A percentile compares a stretch with the other conserved stretches of the same genome.
Conservation (phyloP, 2,113 vertebrate genomes). For the Burhinus bistriatus region DNA sequence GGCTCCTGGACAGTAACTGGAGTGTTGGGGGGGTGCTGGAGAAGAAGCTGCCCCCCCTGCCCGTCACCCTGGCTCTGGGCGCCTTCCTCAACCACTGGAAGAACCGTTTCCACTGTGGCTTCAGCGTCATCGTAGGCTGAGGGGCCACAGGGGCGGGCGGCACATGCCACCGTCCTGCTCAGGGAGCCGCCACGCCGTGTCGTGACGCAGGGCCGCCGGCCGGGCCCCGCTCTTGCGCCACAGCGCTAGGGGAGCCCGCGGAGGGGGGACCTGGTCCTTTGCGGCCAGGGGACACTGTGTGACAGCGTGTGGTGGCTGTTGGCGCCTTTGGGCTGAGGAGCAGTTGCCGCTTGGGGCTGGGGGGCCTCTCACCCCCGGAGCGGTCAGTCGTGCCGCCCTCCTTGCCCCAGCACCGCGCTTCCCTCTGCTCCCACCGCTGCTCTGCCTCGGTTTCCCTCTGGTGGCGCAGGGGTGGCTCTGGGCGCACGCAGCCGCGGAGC, state of each 20-base stretch:
- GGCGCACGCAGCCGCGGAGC: background rate
- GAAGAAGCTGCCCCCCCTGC: constrained; percentile 90
- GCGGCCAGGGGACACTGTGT: background rate
- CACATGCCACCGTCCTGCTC: background rate
- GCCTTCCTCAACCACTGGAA: constrained; percentile 94
- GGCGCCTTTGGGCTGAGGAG: background rate
- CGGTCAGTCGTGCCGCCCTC: rapidly evolving
- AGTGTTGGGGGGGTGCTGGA: constrained; percentile 92
- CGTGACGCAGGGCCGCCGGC: background rate
- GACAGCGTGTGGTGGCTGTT: background rate
- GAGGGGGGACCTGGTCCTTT: background rate
- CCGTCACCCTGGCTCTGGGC: constrained; percentile 90
- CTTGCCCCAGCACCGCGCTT: background rate
- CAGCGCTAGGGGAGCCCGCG: rapidly evolving
- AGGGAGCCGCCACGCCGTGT: background rate
- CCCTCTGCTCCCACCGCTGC: background rate
- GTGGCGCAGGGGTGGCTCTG: no score
- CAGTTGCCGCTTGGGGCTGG: no score
- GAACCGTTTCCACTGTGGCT: constrained; percentile 92
- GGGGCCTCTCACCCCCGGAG: background rate
- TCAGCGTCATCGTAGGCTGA: constrained; percentile 91
- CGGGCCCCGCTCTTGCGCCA: background rate
- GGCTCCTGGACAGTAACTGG: constrained; percentile 93
- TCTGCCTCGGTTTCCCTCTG: no score
- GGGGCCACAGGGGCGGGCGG: background rate